Evolutionary conservation across 2,797 vertebrate species (phyloP).

Genomic region (Danio kyathit): DNA sequence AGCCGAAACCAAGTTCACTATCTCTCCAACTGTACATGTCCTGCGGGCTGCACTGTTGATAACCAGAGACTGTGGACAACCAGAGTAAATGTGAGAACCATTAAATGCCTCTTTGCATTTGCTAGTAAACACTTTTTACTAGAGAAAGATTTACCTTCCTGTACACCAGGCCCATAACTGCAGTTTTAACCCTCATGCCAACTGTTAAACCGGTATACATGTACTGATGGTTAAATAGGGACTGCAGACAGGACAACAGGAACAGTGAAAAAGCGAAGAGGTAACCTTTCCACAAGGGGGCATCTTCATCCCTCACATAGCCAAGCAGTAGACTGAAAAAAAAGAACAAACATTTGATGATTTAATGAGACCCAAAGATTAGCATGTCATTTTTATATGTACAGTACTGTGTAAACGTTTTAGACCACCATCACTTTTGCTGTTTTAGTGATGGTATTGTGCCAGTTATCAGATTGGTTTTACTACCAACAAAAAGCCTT

Average conservation of each 20-base stretch:
- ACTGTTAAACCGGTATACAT: conserved; percentile 86
- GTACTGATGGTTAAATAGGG: conserved; percentile 84
- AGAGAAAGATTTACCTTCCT: conserved; percentile 83
- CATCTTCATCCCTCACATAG: conserved; percentile 76
- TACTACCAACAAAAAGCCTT: too few relatives aligned
- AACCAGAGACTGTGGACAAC: conserved; percentile 78
- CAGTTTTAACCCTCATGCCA: conserved; percentile 86
- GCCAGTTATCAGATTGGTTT: too few relatives aligned
- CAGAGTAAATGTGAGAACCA: not conserved
- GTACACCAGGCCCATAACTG: conserved; percentile 86
- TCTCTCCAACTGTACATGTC: conserved; percentile 80
- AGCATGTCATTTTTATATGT: not conserved
- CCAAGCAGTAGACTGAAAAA: conserved; percentile 81
- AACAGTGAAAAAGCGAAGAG: conserved; percentile 81
- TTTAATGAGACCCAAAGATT: too few relatives aligned
- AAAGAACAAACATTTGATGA: not conserved
- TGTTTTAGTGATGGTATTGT: too few relatives aligned
- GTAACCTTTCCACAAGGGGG: conserved; percentile 84
- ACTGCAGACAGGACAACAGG: conserved; percentile 84
- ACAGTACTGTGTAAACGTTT: too few relatives aligned
- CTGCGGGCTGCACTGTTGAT: conserved; percentile 80
- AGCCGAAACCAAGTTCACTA: conserved; percentile 87
- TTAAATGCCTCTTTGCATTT: not conserved
- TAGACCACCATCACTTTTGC: too few relatives aligned
- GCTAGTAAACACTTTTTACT: not conserved